A percentile compares a stretch with the other conserved stretches of the same genome.
phyloP scores from a whole-genome alignment of 2,113 vertebrate species.

The Hemibagrus wyckioides region DNA sequence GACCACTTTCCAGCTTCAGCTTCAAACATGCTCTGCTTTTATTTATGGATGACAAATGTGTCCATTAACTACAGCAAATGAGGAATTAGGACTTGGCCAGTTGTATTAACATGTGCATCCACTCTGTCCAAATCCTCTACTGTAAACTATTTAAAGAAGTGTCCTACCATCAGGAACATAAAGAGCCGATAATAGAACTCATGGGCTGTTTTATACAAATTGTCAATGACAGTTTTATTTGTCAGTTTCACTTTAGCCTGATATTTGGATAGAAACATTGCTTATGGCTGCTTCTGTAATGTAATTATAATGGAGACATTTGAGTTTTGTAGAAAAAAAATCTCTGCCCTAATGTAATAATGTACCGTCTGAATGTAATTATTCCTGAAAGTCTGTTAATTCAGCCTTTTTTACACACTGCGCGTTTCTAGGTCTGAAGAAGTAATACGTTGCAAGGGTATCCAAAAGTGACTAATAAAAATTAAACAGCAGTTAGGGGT shows the following conservation, averaged over 20 bases:
- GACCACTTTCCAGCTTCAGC: background rate
- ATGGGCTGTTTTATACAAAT: background rate
- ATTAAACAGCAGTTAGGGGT: too few relatives aligned
- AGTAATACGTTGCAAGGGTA: too few relatives aligned
- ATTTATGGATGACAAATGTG: constrained; percentile 20
- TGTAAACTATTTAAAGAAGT: background rate
- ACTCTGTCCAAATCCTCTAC: background rate
- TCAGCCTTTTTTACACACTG: background rate
- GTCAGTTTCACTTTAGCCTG: background rate
- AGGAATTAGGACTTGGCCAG: background rate
- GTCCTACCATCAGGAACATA: background rate
- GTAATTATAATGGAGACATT: background rate
- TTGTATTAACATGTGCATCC: constrained; percentile 12
- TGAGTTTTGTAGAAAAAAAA: background rate
- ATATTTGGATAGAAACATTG: background rate
- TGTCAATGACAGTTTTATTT: background rate
- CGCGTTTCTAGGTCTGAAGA: background rate
- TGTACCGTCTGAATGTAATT: background rate
- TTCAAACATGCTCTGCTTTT: background rate
- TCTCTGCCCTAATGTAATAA: background rate
- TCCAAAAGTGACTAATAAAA: too few relatives aligned
- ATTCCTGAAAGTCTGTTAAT: background rate
- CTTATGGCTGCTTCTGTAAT: background rate
- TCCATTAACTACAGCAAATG: background rate
- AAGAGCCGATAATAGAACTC: background rate